phyloP scores from a whole-genome alignment of 2,888 invertebrate genomes.

The Heteromurus nitidus region DNA sequence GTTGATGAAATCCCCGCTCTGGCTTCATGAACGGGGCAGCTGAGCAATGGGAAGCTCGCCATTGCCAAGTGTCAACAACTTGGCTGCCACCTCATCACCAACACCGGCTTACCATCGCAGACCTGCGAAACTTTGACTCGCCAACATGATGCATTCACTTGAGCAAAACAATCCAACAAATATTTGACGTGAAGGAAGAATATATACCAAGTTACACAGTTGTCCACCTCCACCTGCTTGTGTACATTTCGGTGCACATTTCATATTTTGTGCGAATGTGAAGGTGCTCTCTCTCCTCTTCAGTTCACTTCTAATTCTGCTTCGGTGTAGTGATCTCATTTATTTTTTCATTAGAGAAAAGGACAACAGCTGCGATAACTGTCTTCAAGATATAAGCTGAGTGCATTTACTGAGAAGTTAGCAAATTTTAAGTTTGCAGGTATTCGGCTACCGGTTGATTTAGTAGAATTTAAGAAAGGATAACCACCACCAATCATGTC shows the following conservation, averaged over 20 bases:
- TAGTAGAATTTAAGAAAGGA: neutral
- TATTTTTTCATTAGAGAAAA: no score
- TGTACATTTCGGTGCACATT: neutral
- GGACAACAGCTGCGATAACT: neutral
- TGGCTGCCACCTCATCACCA: conserved; percentile 58
- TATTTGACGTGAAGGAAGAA: neutral
- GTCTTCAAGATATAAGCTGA: neutral
- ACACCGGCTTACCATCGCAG: neutral
- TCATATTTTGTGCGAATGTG: neutral
- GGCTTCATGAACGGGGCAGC: neutral
- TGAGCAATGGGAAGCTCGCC: conserved; percentile 46
- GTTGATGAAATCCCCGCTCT: conserved; percentile 34
- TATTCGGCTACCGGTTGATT: neutral
- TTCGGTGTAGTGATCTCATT: neutral
- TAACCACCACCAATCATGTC: conserved; percentile 57
- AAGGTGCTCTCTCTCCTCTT: neutral
- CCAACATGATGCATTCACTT: conserved; percentile 36
- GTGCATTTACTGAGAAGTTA: neutral
- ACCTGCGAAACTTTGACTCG: conserved; percentile 57
- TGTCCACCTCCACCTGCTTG: neutral
- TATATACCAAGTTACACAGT: neutral
- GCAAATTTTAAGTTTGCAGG: neutral
- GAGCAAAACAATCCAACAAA: neutral
- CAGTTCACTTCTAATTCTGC: neutral
- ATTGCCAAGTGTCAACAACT: conserved; percentile 47